Base-by-base conservation (phyloP, 1,140 invertebrate species). In the Polypedilum pembai region DNA sequence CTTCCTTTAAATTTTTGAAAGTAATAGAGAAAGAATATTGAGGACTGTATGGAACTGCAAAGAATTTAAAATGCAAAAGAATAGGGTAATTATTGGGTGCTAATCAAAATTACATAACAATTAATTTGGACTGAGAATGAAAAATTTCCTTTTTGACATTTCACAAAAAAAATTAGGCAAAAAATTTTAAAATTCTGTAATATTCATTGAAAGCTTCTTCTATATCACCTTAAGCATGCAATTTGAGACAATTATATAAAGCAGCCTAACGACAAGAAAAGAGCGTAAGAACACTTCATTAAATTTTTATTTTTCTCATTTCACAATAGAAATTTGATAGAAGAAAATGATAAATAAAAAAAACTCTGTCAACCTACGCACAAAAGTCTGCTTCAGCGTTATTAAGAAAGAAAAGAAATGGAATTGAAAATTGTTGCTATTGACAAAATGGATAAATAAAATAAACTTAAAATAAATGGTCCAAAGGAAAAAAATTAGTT, bases 311-410 rank as follows among this genome's bases (percentile, higher is more conserved):
- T 56, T 56, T 56, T 56, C 45, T n/a, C n/a, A 56, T 56, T 56
- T 56, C n/a, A 56, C 12, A 45, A 45, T 12, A 15, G 45, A 56
- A 56, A 56, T 15, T 56, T 56, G 45, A 56, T n/a, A n/a, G 45
- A 56, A 33, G 45, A 56, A 56, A 56, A 56, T 56, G n/a, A 56
- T 15, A 56, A 56, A 15, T 12, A 56, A 56, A 45, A 45, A 45
- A 56, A 56, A 15, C 45, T 56, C 65, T 20, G 65, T 69, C 65
- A 18, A 20, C 65, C 65, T 69, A 69, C 65, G 65, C 65, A 69
- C 65, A 69, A 69, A 21, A 3, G 24, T 33, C 65, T 5, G 17
- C 65, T 69, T 69, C 65, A 18, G n/a, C 65, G 0, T 0, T 10
- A 69, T 18, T 20, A 18, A 21, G 3, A 18, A 69, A n/a, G n/a